Evolutionary conservation across 2,888 invertebrate genomes (phyloP), one percentile per base, ranked within the genome.

Genomic region (Nomada fabriciana): DNA sequence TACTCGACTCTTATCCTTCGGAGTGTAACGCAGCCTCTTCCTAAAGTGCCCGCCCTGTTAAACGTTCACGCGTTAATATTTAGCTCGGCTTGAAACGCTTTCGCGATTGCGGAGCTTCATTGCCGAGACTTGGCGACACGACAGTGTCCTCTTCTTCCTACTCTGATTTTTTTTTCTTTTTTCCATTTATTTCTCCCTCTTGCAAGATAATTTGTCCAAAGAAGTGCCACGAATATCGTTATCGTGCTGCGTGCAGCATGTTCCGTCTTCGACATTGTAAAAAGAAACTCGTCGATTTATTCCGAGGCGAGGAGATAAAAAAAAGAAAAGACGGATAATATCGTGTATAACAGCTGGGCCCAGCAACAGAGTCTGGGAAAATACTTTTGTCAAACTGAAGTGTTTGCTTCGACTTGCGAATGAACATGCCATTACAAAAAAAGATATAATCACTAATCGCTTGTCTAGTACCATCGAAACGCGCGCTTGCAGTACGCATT

Each of bases 41-140:
- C 5, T 42, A 68, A 76, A 63, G 20, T 18, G 52, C 60, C 69
- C 50, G 25, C 25, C 50, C 67, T 43, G 43, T 72, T 79, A 59
- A 61, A 81, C 70, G 53, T 78, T 71, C 74, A 70, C 71, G 87
- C 76, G 69, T 84, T 82, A 69, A 15, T 53, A 82, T 72, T 65
- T 47, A 68, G 82, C 83, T 86, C 70, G 86, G 82, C 80, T 76
- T 86, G 69, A 76, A 82, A 63, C 69, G 86, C 79, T 88, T 88
- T 74, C 80, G 73, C 71, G 71, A 83, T 83, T 86, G 76, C 73
- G 64, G 68, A 57, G 73, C 81, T 85, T 87, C 75, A 64, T 74
- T 65, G 79, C 65, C 60, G 75, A 79, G 79, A 75, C 70, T 88
- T 85, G 76, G 79, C 76, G 85, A 82, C 65, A 76, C 75, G 61